These are phyloP conservation scores for Athrips mouffetella DNA, from an alignment of 2,888 invertebrate species.

Conservation along the genomic window DNA sequence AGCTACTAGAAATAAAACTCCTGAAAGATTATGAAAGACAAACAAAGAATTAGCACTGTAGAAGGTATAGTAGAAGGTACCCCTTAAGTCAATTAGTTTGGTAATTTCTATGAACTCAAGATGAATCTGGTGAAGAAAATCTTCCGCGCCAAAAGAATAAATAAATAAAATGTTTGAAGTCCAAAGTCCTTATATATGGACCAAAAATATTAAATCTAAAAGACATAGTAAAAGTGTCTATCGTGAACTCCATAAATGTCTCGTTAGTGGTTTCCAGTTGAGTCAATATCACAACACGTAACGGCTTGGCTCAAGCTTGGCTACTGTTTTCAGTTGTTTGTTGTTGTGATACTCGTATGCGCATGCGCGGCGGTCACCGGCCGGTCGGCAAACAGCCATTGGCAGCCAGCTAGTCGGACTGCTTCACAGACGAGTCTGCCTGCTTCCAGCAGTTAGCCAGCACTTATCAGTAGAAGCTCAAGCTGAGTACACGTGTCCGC, in stretches of 20 bases:
- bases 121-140: too few relatives aligned
- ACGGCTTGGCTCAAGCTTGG: slow-evolving; percentile 26
- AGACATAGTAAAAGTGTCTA: too few relatives aligned
- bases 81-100: too few relatives aligned
- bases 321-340: slow-evolving; percentile 44
- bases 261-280: slow-evolving; percentile 3
- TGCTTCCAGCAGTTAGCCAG: slow-evolving; percentile 26
- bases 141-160: too few relatives aligned
- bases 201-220: too few relatives aligned
- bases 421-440: slow-evolving; percentile 12
- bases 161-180: too few relatives aligned
- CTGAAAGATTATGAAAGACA: too few relatives aligned
- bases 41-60: too few relatives aligned
- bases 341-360: slow-evolving; percentile 55
- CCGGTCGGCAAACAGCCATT: slow-evolving; percentile 27
- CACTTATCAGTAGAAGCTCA: slow-evolving; percentile 45
- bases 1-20: too few relatives aligned
- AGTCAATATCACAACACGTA: slow-evolving; percentile 14
- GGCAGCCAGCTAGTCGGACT: slow-evolving; percentile 24
- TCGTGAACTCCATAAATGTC: background rate
- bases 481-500: slow-evolving; percentile 42
- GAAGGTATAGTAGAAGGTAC: too few relatives aligned
- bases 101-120: too few relatives aligned
- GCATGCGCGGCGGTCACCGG: slow-evolving; percentile 30
- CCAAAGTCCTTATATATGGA: too few relatives aligned